phyloP scores from a whole-genome alignment of 2,113 vertebrate genomes.

The Oxygymnocypris stewartii region DNA sequence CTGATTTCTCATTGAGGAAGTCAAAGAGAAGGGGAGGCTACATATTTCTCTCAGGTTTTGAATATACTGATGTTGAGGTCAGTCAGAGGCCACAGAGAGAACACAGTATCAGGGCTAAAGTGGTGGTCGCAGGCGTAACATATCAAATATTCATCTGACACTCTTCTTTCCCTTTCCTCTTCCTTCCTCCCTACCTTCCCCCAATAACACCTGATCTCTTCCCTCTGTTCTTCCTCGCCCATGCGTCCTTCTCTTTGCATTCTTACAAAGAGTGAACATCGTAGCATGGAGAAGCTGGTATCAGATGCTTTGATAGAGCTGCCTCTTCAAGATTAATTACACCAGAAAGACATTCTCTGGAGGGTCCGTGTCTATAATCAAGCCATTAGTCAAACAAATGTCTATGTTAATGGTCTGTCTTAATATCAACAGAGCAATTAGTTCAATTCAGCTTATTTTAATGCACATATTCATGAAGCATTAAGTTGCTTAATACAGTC shows the following conservation, averaged over 20 bases:
- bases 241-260: not conserved
- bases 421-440: conserved; percentile 17
- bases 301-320: conserved; percentile 40
- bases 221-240: conserved; percentile 18
- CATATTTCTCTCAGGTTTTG: not conserved
- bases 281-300: not conserved
- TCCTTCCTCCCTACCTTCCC: conserved; percentile 54
- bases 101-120: conserved; percentile 52
- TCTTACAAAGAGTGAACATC: conserved; percentile 16
- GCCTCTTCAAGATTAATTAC: conserved; percentile 24
- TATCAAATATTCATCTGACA: conserved; percentile 69
- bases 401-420: conserved; percentile 12
- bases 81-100: conserved; percentile 38
- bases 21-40: not conserved
- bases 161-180: conserved; percentile 58
- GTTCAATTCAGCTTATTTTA: too few relatives aligned
- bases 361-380: conserved; percentile 28
- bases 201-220: conserved; percentile 45
- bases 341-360: conserved; percentile 27
- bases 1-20: not conserved
- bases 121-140: conserved; percentile 57
- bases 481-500: not conserved
- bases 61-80: not conserved
- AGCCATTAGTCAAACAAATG: conserved; percentile 27
- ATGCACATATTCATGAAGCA: too few relatives aligned